These are phyloP conservation scores for Microtus oregoni DNA, from an alignment of 2,113 vertebrate species.

Conservation along the genomic window DNA sequence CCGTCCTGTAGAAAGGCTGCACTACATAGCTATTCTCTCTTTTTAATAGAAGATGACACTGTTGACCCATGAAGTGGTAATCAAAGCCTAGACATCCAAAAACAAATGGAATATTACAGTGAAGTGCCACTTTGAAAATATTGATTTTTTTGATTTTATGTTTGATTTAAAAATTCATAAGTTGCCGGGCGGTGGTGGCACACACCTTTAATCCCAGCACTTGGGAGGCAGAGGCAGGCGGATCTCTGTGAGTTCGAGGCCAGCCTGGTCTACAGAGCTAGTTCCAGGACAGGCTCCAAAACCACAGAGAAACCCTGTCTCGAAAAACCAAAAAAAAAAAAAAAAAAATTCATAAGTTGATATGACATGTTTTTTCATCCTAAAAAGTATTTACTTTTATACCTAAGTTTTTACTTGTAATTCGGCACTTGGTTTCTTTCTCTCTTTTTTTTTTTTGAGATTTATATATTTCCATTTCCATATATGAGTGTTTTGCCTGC, in stretches of 20 bases:
- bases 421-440: background rate
- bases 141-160: background rate
- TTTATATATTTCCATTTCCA: background rate
- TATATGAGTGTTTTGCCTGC: no score
- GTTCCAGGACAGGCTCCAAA: no score
- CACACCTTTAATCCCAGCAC: no score
- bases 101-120: background rate
- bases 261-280: no score
- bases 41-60: background rate
- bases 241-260: no score
- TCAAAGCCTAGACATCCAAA: background rate
- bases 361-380: conserved; percentile 29
- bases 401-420: background rate
- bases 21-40: background rate
- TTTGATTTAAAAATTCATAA: conserved; percentile 32
- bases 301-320: no score
- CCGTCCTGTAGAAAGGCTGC: background rate
- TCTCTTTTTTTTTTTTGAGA: background rate
- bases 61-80: background rate
- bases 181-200: no score
- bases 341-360: conserved; percentile 36
- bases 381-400: background rate
- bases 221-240: no score
- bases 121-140: background rate
- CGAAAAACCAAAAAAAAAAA: no score